phyloP scores from a whole-genome alignment of 1,140 invertebrate genomes.

The Macrosteles quadrilineatus region DNA sequence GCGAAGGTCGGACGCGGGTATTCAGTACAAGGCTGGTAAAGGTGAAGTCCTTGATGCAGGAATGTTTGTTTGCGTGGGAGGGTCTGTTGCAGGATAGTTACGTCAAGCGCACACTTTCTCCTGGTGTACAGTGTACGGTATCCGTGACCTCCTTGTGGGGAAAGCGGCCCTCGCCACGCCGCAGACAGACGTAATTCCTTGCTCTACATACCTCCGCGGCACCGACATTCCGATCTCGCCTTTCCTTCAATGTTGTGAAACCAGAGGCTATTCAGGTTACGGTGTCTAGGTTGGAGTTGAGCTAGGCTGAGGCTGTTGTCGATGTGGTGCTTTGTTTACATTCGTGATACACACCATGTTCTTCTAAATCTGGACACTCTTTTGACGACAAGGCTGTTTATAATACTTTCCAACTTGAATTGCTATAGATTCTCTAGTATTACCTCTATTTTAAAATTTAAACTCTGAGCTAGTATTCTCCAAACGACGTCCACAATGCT shows the following conservation, averaged over 20 bases:
- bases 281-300: slow-evolving; percentile 9
- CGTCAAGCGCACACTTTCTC: slow-evolving; percentile 3
- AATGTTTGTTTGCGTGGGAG: slow-evolving; percentile 16
- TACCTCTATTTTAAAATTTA: too few species aligned
- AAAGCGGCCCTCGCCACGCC: background rate
- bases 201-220: background rate
- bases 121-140: background rate
- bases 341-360: too few species aligned
- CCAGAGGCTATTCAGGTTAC: background rate
- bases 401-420: too few species aligned
- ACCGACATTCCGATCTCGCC: background rate
- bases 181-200: slow-evolving; percentile 3
- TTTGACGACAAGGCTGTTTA: too few species aligned
- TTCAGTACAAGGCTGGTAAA: background rate
- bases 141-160: background rate
- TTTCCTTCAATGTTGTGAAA: background rate
- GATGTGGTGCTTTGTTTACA: too few species aligned
- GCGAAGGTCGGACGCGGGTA: background rate
- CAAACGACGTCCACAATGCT: too few species aligned
- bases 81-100: background rate
- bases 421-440: too few species aligned
- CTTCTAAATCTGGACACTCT: too few species aligned
- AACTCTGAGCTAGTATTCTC: too few species aligned
- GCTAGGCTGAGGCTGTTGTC: too few species aligned
- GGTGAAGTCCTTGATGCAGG: background rate